Evolutionary conservation across 2,797 vertebrate genomes (phyloP), one percentile per base, ranked within the genome.

Genomic region (Pangasius sanitwongsei): DNA sequence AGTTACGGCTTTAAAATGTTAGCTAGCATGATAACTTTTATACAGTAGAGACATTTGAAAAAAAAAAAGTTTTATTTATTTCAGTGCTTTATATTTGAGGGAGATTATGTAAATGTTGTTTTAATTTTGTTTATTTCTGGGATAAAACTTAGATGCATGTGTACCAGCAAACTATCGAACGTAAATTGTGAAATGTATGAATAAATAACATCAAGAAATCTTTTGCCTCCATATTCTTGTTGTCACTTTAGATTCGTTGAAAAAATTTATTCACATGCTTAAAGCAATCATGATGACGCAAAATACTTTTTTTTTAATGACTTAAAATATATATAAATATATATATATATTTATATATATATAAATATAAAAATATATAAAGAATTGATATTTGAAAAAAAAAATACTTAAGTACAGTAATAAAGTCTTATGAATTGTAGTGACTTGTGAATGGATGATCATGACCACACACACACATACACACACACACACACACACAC

Each of bases 401-500:
- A 16, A 70, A 18, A 44, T 44, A 4, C 20, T 44, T 41, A 78
- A 78, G 1, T 50, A 31, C 48, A 15, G 2, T n/a, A 23, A 78
- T 31, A 55, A 78, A 23, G 23, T 20, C 53, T 9, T 37, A 59
- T 59, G 53, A 81, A 37, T 25, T 34, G 78, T 31, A 18, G 41
- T 55, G 75, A 25, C 6, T 55, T 55, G 15, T 80, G 75, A 55
- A 55, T 31, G 77, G 28, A 9, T 78, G 50, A 78, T n/a, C 48
- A 78, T 50, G 75, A 53, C 75, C 7, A 37, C 53, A 82, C 53
- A 82, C 25, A 77, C 44, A 77, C 74, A 50, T 28, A 55, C 50
- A 78, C 50, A 53, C 48, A 80, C 78, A 37, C 78, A 37, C 78
- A 75, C 87, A 88, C 83, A 81, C 55, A 84, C 59, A 83, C 70